Evolutionary conservation across 2,797 vertebrate genomes (phyloP).

Genomic region (Eutrigla gurnardus): DNA sequence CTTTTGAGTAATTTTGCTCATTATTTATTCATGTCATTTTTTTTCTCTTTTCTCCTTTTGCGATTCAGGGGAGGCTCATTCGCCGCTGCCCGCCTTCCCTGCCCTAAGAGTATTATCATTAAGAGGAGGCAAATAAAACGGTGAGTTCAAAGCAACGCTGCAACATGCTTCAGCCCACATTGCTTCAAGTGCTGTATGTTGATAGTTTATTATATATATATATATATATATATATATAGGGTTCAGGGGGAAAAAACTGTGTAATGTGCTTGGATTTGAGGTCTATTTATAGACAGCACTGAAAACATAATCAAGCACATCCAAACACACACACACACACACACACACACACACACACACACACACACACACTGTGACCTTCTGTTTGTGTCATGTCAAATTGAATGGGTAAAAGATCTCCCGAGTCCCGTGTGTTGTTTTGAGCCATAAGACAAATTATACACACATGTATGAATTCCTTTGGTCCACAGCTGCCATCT

Average conservation of each 20-base stretch:
- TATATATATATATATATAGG: not conserved
- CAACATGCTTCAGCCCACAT: conserved; percentile 40
- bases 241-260: conserved; percentile 23
- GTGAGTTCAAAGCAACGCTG: conserved; percentile 59
- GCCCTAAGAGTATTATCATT: conserved; percentile 67
- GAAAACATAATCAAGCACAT: conserved; percentile 54
- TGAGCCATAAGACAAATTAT: conserved; percentile 81
- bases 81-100: conserved; percentile 30
- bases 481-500: conserved; percentile 82
- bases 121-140: conserved; percentile 65
- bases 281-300: conserved; percentile 37
- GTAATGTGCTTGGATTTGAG: conserved; percentile 17
- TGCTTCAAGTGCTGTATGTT: conserved; percentile 15
- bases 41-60: conserved; percentile 67
- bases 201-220: conserved; percentile 17
- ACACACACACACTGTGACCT: conserved; percentile 29
- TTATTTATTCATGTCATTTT: conserved; percentile 82
- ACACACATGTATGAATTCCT: conserved; percentile 84
- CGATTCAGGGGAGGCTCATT: conserved; percentile 74
- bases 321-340: not conserved
- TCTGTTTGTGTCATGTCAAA: conserved; percentile 68
- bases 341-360: too few relatives aligned
- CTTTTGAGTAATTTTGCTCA: conserved; percentile 83
- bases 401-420: conserved; percentile 65
- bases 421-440: conserved; percentile 78